Base-by-base conservation (phyloP, 1,140 invertebrate species). In the Pomacea maculata region DNA sequence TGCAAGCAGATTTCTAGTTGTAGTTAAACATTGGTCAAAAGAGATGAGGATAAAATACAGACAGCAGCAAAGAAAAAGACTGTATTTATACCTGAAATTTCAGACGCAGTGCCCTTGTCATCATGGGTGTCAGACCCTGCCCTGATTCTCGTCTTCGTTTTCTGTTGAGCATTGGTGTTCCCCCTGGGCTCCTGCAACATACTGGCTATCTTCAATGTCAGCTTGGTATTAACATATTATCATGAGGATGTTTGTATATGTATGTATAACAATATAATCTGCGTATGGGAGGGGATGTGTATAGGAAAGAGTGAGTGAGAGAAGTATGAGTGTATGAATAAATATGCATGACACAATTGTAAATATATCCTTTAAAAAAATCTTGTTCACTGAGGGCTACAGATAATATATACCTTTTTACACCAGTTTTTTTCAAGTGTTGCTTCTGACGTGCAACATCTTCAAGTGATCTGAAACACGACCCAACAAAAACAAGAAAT, bases 171-270 rank as follows among this genome's bases (percentile, higher is more conserved):
- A 82, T 68, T 29, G 85, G 85, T 19, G 85, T 86, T 17, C 85
- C 85, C 11, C 85, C 85, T 9, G 85, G 85, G 75, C 85, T 86
- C 57, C 85, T 86, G 77, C 17, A 78, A 11, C n/a, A 70, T 14
- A 70, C 12, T 70, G 12, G 21, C 11, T 70, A 6, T 34, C 21
- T 25, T 70, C 21, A 19, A 70, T 12, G 11, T 70, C 67, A 15
- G 67, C n/a, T 34, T 70, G 15, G 11, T 17, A 61, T 17, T 11
- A 17, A 61, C 57, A 11, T 61, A 6, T 61, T 73, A 45, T 73
- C 34, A 34, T 73, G 25, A 34, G 3, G 29, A 10, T 64, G 65
- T 78, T 15, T 78, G 29, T 67, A 21, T 78, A 21, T 68, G 8
- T 65, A 21, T 65, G 64, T 34, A 21, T 70, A 65, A 52, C 8